Percentiles rank a stretch among this genome's conserved stretches.
These are phyloP conservation scores for Spisula solida DNA, from an alignment of 2,888 invertebrate species.

Conservation along the genomic window DNA sequence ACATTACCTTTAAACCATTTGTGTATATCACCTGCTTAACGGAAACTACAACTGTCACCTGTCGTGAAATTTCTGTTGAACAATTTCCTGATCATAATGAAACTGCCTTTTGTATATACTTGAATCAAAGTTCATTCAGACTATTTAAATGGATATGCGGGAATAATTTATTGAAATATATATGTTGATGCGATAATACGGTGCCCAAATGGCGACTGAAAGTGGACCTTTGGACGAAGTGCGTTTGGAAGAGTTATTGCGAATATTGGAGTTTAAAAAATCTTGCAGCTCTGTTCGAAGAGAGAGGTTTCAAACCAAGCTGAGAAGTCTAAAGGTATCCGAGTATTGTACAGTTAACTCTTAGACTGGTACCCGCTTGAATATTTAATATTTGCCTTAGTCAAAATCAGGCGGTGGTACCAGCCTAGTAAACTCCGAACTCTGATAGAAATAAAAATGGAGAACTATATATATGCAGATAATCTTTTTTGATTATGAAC, in stretches of 20 bases:
- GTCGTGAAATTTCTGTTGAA: background rate
- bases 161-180: background rate
- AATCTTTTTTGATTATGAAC: too few relatives aligned
- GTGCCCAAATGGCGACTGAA: conserved; percentile 16
- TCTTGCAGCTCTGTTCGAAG: conserved; percentile 6
- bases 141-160: background rate
- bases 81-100: background rate
- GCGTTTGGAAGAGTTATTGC: conserved; percentile 36
- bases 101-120: background rate
- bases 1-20: background rate
- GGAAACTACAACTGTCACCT: background rate
- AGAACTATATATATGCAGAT: too few relatives aligned
- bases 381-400: too few relatives aligned
- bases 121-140: background rate
- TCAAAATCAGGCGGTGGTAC: too few relatives aligned
- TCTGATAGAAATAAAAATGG: too few relatives aligned
- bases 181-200: background rate
- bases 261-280: conserved; percentile 29
- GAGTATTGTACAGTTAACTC: too few relatives aligned
- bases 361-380: too few relatives aligned
- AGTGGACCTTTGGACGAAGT: background rate
- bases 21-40: too few relatives aligned
- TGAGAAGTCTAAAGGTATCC: conserved; percentile 7
- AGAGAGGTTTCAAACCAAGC: conserved; percentile 31
- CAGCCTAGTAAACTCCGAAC: too few relatives aligned